Base-by-base conservation (phyloP, 2,797 vertebrate species). In the Coracias cyanogaster region DNA sequence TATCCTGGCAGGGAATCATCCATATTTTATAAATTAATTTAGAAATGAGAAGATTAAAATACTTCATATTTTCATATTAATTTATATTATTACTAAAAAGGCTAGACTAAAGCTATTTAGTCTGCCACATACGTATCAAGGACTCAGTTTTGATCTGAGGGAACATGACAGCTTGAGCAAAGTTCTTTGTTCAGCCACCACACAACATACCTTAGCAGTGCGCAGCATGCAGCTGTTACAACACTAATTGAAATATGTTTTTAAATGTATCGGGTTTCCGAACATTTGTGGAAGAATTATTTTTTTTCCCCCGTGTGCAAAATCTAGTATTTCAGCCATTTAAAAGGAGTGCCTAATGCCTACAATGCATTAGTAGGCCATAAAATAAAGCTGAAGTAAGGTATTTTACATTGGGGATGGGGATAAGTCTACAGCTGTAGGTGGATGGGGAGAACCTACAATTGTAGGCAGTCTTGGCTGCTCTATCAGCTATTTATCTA, bases 211-310 rank as follows among this genome's bases (percentile, higher is more conserved):
- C 93, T 96, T 82, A 81, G 76, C 82, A 74, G 77, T 4, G 35
- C 33, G 9, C 73, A 66, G 80, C 11, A 10, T 52, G 83, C 94
- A 96, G 94, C 96, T 97, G 92, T 96, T 96, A 91, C 84, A 95
- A 96, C 93, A 92, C 87, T 95, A 96, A 96, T 96, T 94, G 92
- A 96, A 95, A 96, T 89, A 96, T 92, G 93, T 95, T 97, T 96
- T 94, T 35, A 84, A 91, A 95, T 49, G 89, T 92, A 96, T 96
- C 61, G 0, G 71, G 74, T 96, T 96, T 93, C 96, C 0, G 64
- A 85, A 92, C 78, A 81, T 95, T 96, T 87, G 93, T 21, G 4
- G 88, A 86, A 83, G 69, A 91, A 92, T 84, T 74, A 35, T 78
- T 93, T 81, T 89, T 70, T 39, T 51, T 33, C 25, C 57, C 58